Evolutionary conservation across 2,113 vertebrate species (phyloP), one percentile per base, ranked within the genome.

Genomic region (Empidonax traillii): DNA sequence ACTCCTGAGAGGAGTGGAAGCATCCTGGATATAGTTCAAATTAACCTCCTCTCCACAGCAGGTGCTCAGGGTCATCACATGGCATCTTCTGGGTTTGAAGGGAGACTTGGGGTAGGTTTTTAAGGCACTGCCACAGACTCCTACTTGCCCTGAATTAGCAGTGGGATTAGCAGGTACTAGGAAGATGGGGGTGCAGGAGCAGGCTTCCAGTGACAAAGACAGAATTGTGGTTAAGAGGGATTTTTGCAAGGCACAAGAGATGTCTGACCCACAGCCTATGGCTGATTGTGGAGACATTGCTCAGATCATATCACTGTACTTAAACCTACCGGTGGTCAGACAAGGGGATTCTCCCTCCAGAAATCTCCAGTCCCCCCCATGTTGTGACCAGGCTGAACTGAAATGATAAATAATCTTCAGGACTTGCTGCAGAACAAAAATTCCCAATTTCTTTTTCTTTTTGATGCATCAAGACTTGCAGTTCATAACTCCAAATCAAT

Each of bases 1-100:
- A 65, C 93, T 90, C 96, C 81, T 69, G 85, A 95, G 91, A 72
- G 53, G 74, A 85, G 39, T 55, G 75, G 89, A 90, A 91, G 72
- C 43, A 77, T 90, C 78, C 49, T 91, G 52, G 93, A 73, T 69
- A 51, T 15, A 63, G 78, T 22, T 73, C 66, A 87, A 89, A 95
- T 95, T 94, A 85, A 94, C 82, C 68, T 90, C 27, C 69, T 46
- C 68, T 68, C 52, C 16, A 21, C 52, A 27, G 77, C 3, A 0
- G 59, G 68, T 65, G 49, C 77, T 28, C 43, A n/a, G 44, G 35
- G 47, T 89, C 25, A 4, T 94, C 66, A 69, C 39, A 63, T 4
- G 1, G 27, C 59, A 21, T n/a, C n/a, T 74, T 75, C 62, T 28
- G 23, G 6, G 18, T 41, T 30, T 28, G n/a, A 67, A 61, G 12